Base-by-base conservation (phyloP, 2,797 vertebrate species). In the Hydrocynus forskahlii region DNA sequence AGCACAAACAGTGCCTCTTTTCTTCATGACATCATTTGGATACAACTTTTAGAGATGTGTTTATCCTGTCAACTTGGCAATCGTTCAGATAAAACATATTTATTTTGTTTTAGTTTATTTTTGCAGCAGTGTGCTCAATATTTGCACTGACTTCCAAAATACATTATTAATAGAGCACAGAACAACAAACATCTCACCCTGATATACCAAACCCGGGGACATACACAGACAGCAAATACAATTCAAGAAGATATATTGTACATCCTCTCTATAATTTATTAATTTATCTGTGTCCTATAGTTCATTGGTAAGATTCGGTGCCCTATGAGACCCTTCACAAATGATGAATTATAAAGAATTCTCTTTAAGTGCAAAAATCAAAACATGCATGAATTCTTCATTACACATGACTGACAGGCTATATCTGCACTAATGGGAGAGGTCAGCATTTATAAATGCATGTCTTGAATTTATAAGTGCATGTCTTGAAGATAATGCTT, bases 41-140 rank as follows among this genome's bases (percentile, higher is more conserved):
- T 52, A 38, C 38, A 29, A 78, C 74, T 83, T 67, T 67, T 66
- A 75, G 54, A 35, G 17, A 63, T 84, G 40, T 80, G 35, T 43
- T 17, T 81, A 81, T 86, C 84, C 78, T 79, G 84, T 71, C 89
- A 90, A 88, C 81, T 89, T 88, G 86, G 84, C 85, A 23, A 45
- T 68, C 81, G 80, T 57, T 57, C 8, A 21, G 17, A 9, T 17
- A 52, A 50, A 52, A 52, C 3, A 14, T 57, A 52, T 52, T 50
- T 50, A 23, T 72, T 4, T 72, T 54, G 9, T 35, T 72, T 10
- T 38, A 4, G 35, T 35, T n/a, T n/a, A 55, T 38, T 57, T 52
- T 54, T 12, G 9, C n/a, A 23, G 43, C 68, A 70, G 45, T 10
- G 8, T 9, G 7, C 6, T 19, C 35, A 13, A 25, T 69, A 23